Evolutionary conservation across 2,797 vertebrate species (phyloP).

Genomic region (Manis pentadactyla): DNA sequence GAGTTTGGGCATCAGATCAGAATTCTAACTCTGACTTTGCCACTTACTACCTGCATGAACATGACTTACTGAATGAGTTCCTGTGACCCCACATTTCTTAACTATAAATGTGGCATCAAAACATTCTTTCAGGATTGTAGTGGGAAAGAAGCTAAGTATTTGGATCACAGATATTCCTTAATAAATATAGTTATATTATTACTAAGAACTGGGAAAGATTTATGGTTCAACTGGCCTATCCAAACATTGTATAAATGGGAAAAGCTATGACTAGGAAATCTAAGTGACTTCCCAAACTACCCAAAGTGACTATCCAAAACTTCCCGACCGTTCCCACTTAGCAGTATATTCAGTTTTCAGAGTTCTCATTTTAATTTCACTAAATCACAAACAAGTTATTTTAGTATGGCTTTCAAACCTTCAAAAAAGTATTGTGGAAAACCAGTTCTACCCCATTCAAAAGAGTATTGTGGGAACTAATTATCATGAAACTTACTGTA

Average conservation of each 20-base stretch:
- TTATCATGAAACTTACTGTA: neutral
- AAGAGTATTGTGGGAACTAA: neutral
- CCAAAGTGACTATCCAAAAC: neutral
- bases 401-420: neutral
- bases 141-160: neutral
- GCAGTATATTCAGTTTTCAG: neutral
- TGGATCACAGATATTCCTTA: neutral
- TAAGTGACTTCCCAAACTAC: neutral
- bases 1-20: neutral
- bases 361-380: neutral
- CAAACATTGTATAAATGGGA: neutral
- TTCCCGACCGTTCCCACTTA: neutral
- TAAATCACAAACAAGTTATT: neutral
- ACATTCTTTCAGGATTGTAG: neutral
- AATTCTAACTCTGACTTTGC: neutral
- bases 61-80: neutral
- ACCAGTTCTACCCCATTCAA: neutral
- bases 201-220: neutral
- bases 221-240: neutral
- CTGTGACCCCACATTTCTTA: neutral
- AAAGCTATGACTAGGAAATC: neutral
- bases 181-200: neutral
- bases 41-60: neutral
- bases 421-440: neutral
- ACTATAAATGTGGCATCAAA: neutral